phyloP scores from a whole-genome alignment of 2,888 invertebrate genomes.

The Aleiodes leptofemur region DNA sequence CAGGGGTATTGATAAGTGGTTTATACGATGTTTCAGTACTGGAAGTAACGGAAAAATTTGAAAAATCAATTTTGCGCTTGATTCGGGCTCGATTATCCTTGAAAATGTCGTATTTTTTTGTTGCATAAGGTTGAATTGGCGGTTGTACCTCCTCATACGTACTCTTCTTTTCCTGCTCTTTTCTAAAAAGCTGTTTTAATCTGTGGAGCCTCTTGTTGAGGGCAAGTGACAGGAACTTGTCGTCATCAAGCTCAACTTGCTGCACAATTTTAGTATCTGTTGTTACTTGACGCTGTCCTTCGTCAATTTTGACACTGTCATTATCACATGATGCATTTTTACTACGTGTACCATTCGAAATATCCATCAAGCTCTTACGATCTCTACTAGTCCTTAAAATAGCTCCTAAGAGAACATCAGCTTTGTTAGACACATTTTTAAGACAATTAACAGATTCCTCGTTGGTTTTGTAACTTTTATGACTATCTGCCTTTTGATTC shows the following conservation, averaged over 20 bases:
- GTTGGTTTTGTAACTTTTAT: neutral
- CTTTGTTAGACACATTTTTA: conserved; percentile 73
- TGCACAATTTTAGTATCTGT: neutral
- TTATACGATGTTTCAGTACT: conserved; percentile 35
- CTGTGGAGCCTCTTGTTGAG: conserved; percentile 68
- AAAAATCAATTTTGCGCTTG: conserved; percentile 65
- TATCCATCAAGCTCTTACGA: conserved; percentile 64
- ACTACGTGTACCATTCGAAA: conserved; percentile 60
- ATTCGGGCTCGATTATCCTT: conserved; percentile 53
- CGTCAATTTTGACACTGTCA: neutral
- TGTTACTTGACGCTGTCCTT: neutral
- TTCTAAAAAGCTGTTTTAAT: conserved; percentile 68
- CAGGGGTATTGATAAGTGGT: conserved; percentile 41
- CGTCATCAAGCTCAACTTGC: conserved; percentile 59
- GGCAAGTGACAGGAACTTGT: conserved; percentile 63
- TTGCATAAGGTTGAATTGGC: neutral
- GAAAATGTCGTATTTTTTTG: conserved; percentile 17
- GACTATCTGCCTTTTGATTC: conserved; percentile 30
- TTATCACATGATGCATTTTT: conserved; percentile 21
- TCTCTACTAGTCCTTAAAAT: conserved; percentile 77
- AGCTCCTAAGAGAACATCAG: conserved; percentile 78
- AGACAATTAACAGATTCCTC: conserved; percentile 48
- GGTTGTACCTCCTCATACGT: conserved; percentile 47
- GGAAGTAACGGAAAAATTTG: conserved; percentile 47
- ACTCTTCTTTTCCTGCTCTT: conserved; percentile 62